phyloP scores from a whole-genome alignment of 2,113 vertebrate species.

The Alectura lathami region DNA sequence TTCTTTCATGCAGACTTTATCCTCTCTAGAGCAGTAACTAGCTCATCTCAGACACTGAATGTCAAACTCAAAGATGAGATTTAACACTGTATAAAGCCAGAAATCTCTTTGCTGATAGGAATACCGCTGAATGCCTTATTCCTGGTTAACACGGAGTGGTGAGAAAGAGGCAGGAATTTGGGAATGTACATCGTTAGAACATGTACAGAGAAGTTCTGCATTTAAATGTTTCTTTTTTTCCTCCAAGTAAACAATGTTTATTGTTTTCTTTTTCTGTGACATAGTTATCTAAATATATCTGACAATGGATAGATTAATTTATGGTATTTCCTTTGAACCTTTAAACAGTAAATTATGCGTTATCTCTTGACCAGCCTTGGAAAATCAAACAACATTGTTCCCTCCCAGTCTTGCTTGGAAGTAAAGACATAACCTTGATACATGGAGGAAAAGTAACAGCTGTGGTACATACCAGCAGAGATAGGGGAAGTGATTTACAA shows the following conservation, averaged over 20 bases:
- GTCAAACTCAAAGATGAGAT: background rate
- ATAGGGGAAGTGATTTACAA: background rate
- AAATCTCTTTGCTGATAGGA: background rate
- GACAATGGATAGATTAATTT: background rate
- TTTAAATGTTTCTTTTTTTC: background rate
- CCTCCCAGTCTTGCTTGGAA: background rate
- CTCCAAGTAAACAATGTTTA: background rate
- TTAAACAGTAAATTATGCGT: slow-evolving; percentile 15
- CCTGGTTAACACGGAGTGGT: background rate
- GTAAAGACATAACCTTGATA: slow-evolving; percentile 29
- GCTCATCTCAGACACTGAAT: background rate
- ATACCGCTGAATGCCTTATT: background rate
- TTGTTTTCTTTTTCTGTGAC: background rate
- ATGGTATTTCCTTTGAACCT: background rate
- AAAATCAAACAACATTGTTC: slow-evolving; percentile 10
- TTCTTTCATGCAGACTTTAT: background rate
- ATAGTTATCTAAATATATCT: slow-evolving; percentile 20
- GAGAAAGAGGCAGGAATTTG: background rate
- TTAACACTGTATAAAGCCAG: background rate
- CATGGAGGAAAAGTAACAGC: background rate
- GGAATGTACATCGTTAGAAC: background rate
- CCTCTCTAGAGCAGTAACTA: background rate
- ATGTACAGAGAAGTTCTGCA: background rate
- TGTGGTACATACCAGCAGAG: background rate
- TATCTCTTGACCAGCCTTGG: slow-evolving; percentile 9